Evolutionary conservation across 2,113 vertebrate genomes (phyloP), one percentile per base, ranked within the genome.

Genomic region (Sialia sialis): DNA sequence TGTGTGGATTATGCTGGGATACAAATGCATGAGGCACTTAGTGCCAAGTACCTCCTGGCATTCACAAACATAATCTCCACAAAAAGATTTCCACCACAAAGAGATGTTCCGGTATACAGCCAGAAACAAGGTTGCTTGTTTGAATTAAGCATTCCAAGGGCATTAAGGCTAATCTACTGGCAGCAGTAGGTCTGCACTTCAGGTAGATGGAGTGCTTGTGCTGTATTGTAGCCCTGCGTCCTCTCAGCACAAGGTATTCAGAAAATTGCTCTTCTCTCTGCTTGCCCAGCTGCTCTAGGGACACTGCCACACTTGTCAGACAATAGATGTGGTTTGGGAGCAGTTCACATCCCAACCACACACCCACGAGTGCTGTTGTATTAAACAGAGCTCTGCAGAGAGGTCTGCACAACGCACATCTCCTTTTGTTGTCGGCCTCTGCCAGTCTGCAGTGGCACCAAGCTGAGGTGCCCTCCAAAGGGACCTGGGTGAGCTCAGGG

Each of bases 131-230:
- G 72, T 3, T 89, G 29, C 34, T 87, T 80, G 43, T 87, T 91
- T 80, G 74, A 94, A 83, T 73, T 66, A 66, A 91, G 66, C 25
- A 11, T 92, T 95, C 49, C 49, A 29, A 66, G 84, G 87, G 63
- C 78, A 69, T 34, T 69, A 54, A 63, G 75, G 78, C 58, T 93
- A 76, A 94, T 79, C 38, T 58, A 6, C 11, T 51, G 74, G 87
- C 87, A 91, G 93, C 60, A 56, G 80, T n/a, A 30, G 93, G 88
- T 66, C 69, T 84, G 13, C 87, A 63, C 91, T 89, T 89, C 78
- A 95, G 95, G 59, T 91, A 80, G 72, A 73, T 72, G 96, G 90
- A 96, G 90, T 93, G 54, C 85, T 93, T 51, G 87, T 73, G 67
- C 87, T 90, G 70, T 10, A 48, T 38, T 77, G 78, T 32, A 32